Percentiles rank a stretch among this genome's conserved stretches.
phyloP scores from a whole-genome alignment of 1,140 invertebrate genomes.

The Drosophila rhopaloa region DNA sequence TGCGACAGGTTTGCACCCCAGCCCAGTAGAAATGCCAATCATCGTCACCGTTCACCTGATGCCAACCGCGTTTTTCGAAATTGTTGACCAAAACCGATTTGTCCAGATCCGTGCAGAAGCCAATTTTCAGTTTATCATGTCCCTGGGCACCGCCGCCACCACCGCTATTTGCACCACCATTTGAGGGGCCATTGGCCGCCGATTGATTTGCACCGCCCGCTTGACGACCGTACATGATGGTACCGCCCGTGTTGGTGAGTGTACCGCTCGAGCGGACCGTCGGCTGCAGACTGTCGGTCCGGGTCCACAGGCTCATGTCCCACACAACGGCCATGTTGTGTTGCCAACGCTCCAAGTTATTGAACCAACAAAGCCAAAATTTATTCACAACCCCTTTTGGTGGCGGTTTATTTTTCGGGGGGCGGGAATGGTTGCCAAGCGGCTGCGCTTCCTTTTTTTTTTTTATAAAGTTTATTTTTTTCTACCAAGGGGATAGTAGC shows the following conservation, averaged over 20 bases:
- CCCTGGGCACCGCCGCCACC: conserved; percentile 14
- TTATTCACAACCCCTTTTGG: conserved; percentile 35
- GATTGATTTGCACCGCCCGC: conserved; percentile 32
- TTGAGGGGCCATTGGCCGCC: conserved; percentile 6
- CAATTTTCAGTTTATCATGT: conserved; percentile 87
- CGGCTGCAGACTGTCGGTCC: conserved; percentile 52
- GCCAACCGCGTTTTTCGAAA: conserved; percentile 97
- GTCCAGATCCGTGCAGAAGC: conserved; percentile 96
- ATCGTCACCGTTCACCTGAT: conserved; percentile 95
- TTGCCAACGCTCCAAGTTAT: conserved; percentile 49
- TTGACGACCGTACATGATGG: conserved; percentile 65
- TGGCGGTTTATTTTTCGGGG: neutral
- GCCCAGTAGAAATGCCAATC: conserved; percentile 99
- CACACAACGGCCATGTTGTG: conserved; percentile 39
- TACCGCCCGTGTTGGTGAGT: conserved; percentile 6
- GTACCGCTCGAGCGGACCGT: conserved; percentile 42
- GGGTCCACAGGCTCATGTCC: conserved; percentile 46
- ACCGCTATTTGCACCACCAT: conserved; percentile 9
- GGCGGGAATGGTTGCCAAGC: conserved; percentile 44
- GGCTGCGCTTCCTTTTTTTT: conserved; percentile 9
- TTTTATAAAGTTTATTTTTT: neutral
- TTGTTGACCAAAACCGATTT: conserved; percentile 97
- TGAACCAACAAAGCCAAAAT: conserved; percentile 69
- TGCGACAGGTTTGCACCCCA: conserved; percentile 94
- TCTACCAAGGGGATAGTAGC: neutral